Conservation (phyloP, 2,888 invertebrate species). For the Cheilosia soror region DNA sequence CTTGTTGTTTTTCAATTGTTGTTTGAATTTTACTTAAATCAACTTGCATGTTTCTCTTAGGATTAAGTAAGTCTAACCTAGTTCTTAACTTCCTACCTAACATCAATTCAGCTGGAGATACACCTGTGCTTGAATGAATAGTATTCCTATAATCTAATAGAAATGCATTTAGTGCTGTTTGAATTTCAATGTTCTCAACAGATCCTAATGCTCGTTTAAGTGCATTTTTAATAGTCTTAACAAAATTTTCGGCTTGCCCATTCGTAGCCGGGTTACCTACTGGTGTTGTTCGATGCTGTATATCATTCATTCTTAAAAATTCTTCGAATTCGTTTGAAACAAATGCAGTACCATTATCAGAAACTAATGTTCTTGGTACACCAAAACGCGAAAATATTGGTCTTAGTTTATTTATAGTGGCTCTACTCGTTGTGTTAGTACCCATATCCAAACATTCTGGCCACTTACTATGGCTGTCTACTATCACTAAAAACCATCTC, state of each 20-base stretch:
- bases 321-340: slow-evolving; percentile 76
- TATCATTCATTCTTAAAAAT: slow-evolving; percentile 59
- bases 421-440: slow-evolving; percentile 56
- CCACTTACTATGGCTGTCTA: slow-evolving; percentile 77
- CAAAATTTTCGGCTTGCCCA: background rate
- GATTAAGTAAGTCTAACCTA: slow-evolving; percentile 25
- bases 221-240: slow-evolving; percentile 28
- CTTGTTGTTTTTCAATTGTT: slow-evolving; percentile 4
- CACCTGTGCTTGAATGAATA: slow-evolving; percentile 24
- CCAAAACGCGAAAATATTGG: slow-evolving; percentile 77
- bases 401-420: slow-evolving; percentile 42
- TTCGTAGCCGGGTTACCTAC: slow-evolving; percentile 14
- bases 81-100: slow-evolving; percentile 20
- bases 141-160: slow-evolving; percentile 20
- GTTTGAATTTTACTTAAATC: slow-evolving; percentile 16
- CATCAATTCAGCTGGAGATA: slow-evolving; percentile 22
- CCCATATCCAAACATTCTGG: slow-evolving; percentile 74
- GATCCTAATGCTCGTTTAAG: slow-evolving; percentile 12
- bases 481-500: slow-evolving; percentile 61
- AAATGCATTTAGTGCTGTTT: slow-evolving; percentile 19
- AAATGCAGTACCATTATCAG: slow-evolving; percentile 77
- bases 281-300: background rate
- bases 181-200: slow-evolving; percentile 5
- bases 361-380: slow-evolving; percentile 76
- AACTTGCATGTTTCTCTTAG: slow-evolving; percentile 25